Conservation (phyloP, 2,797 vertebrate genomes). For the Poecile montanus region DNA sequence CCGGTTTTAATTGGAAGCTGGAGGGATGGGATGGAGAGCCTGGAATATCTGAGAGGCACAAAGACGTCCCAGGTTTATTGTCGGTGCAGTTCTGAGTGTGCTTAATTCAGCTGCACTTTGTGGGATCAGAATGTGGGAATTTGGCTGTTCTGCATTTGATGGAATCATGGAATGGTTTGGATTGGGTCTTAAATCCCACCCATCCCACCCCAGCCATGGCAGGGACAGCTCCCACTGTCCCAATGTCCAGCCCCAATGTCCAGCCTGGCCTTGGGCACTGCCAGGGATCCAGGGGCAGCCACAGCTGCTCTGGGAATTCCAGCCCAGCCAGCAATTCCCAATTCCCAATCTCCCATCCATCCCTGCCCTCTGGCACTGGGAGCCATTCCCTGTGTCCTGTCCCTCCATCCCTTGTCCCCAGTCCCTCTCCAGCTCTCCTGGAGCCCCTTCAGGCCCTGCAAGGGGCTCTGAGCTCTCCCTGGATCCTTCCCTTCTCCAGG, state of each 20-base stretch:
- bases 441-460: background rate
- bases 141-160: background rate
- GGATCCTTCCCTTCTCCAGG: background rate
- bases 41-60: background rate
- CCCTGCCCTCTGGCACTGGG: accelerated
- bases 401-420: background rate
- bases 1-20: background rate
- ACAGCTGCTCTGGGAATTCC: background rate
- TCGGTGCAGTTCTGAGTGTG: too few species aligned
- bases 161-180: background rate
- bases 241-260: background rate
- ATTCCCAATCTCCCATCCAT: background rate
- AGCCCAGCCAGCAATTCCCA: background rate
- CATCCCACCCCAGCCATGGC: background rate
- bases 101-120: background rate
- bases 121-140: accelerated
- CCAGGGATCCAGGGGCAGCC: background rate
- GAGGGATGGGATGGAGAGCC: background rate
- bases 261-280: background rate
- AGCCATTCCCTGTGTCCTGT: background rate
- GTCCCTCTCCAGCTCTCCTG: background rate
- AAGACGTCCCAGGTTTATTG: accelerated
- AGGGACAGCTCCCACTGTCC: background rate
- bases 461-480: background rate
- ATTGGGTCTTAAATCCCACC: background rate